A percentile compares a stretch with the other conserved stretches of the same genome.
These are phyloP conservation scores for Psettodes erumei DNA, from an alignment of 2,113 vertebrate genomes.

Conservation along the genomic window DNA sequence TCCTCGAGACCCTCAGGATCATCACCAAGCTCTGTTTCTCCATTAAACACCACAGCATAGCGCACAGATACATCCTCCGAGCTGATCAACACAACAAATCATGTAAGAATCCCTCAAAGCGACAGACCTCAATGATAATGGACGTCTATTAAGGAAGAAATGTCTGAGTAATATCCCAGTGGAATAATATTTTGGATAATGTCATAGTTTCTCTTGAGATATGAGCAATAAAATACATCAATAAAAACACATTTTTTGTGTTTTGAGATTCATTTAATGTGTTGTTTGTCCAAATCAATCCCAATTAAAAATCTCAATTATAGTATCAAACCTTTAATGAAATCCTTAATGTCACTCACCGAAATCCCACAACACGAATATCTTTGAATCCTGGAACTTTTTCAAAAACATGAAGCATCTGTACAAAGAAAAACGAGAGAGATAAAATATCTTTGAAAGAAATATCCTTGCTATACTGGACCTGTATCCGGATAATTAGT, in stretches of 20 bases:
- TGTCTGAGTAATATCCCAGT: constrained; percentile 25
- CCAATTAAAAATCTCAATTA: constrained; percentile 13
- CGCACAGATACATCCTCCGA: constrained; percentile 83
- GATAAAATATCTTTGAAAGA: background rate
- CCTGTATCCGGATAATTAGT: too few species aligned
- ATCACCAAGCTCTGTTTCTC: constrained; percentile 59
- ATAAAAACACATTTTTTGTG: constrained; percentile 7
- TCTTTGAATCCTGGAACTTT: constrained; percentile 95
- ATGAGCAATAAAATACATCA: background rate
- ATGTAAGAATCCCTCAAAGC: constrained; percentile 14
- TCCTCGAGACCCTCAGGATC: constrained; percentile 80
- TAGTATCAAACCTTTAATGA: background rate
- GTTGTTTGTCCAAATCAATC: constrained; percentile 3
- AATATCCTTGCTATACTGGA: background rate
- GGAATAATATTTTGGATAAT: constrained; percentile 16
- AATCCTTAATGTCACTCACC: constrained; percentile 82
- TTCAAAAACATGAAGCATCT: constrained; percentile 92
- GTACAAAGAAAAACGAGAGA: constrained; percentile 25
- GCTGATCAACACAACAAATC: constrained; percentile 74
- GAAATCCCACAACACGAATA: constrained; percentile 89
- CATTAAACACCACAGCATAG: constrained; percentile 88
- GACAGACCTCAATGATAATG: constrained; percentile 4
- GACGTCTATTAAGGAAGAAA: constrained; percentile 6
- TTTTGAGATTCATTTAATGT: background rate
- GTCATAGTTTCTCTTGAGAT: background rate